These are phyloP conservation scores for Chondrosia reniformis DNA, from an alignment of 37 sponge, comb jelly and placozoan species.

Conservation along the genomic window DNA sequence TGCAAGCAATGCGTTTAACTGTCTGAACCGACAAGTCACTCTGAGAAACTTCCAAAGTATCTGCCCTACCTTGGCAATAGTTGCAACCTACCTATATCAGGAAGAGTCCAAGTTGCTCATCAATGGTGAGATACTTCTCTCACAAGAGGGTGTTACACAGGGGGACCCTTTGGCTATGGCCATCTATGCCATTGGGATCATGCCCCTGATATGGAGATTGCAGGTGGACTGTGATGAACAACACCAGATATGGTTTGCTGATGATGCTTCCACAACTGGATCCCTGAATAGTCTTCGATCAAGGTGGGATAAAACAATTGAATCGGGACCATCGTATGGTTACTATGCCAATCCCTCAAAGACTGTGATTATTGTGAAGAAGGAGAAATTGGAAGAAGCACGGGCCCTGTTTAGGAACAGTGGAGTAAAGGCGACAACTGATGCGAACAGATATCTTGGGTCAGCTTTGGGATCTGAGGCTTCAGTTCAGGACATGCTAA, in stretches of 20 bases:
- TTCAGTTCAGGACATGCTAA: background rate
- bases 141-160: slow-evolving; percentile 9
- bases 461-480: background rate
- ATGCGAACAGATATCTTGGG: slow-evolving; percentile 8
- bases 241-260: slow-evolving; percentile 18
- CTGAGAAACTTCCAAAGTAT: background rate
- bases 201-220: slow-evolving; percentile 8
- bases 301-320: slow-evolving; percentile 6
- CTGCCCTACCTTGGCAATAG: slow-evolving; percentile 3
- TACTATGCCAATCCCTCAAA: slow-evolving; percentile 17
- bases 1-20: slow-evolving; percentile 14
- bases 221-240: background rate
- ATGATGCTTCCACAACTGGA: background rate
- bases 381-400: background rate
- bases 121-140: slow-evolving; percentile 4
- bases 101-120: background rate
- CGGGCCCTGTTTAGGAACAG: background rate
- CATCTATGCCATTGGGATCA: background rate
- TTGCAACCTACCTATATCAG: background rate
- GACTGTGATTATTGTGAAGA: slow-evolving; percentile 6
- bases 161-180: slow-evolving; percentile 11
- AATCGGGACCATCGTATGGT: slow-evolving; percentile 8
- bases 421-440: background rate
- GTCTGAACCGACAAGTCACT: background rate
- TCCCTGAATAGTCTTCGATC: background rate